phyloP scores from a whole-genome alignment of 2,888 invertebrate species.

The Stramonita haemastoma region DNA sequence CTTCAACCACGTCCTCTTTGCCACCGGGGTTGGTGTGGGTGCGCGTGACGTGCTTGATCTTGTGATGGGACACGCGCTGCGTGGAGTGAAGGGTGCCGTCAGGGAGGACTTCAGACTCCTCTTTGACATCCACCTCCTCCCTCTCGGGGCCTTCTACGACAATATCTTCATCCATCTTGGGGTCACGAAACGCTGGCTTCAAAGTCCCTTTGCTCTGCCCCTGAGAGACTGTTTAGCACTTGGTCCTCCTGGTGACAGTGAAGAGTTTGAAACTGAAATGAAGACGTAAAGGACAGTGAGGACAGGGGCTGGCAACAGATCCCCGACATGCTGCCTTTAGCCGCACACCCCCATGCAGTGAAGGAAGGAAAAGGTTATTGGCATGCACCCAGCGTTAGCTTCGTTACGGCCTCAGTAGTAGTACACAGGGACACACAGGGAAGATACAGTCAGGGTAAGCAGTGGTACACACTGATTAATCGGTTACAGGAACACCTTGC shows the following conservation, averaged over 20 bases:
- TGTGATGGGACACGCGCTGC: slow-evolving; percentile 60
- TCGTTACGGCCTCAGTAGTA: not conserved
- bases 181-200: slow-evolving; percentile 55
- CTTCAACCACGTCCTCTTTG: slow-evolving; percentile 59
- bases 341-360: not conserved
- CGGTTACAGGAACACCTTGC: not conserved
- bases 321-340: not conserved
- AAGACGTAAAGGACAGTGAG: slow-evolving; percentile 45
- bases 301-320: not conserved
- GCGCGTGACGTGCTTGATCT: slow-evolving; percentile 61
- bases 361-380: not conserved
- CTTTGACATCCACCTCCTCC: slow-evolving; percentile 61
- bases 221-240: slow-evolving; percentile 60
- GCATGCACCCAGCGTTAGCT: slow-evolving; percentile 13
- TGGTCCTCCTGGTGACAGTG: slow-evolving; percentile 52
- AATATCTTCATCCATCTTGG: slow-evolving; percentile 54
- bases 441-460: no score
- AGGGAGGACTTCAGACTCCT: slow-evolving; percentile 65
- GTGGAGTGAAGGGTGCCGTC: slow-evolving; percentile 70
- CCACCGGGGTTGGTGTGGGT: slow-evolving; percentile 57
- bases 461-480: not conserved
- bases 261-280: slow-evolving; percentile 67
- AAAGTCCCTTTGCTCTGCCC: slow-evolving; percentile 67
- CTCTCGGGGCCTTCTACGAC: slow-evolving; percentile 59
- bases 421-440: not conserved